These are phyloP conservation scores for Parapristionchus giblindavisi DNA, from an alignment of 2,888 invertebrate species.

Conservation along the genomic window DNA sequence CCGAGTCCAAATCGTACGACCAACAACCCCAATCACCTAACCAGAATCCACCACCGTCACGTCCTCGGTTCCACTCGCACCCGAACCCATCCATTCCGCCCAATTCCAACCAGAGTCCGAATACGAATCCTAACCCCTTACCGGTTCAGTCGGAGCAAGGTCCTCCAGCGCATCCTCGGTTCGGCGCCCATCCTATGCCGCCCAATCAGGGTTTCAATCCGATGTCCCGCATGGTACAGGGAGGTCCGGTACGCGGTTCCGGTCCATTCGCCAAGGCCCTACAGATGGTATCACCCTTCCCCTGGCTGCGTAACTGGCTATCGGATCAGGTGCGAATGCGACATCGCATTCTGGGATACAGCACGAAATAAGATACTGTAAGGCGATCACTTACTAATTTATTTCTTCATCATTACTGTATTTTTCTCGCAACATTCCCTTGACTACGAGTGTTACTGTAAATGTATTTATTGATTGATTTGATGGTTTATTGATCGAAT, in stretches of 20 bases:
- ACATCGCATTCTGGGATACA: slow-evolving; percentile 25
- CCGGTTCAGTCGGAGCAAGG: background rate
- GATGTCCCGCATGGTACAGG: slow-evolving; percentile 9
- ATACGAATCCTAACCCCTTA: too few species aligned
- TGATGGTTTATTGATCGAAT: too few species aligned
- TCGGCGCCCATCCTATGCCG: background rate
- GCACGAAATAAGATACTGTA: too few species aligned
- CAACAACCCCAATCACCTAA: slow-evolving; percentile 3
- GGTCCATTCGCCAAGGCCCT: slow-evolving; percentile 32
- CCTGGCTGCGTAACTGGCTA: slow-evolving; percentile 34
- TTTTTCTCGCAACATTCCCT: too few species aligned
- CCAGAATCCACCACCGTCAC: background rate
- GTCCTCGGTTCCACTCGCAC: slow-evolving; percentile 25
- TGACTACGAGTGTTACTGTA: too few species aligned
- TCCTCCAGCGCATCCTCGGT: background rate
- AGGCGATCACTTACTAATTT: too few species aligned
- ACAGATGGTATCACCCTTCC: slow-evolving; percentile 24
- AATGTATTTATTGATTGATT: too few species aligned
- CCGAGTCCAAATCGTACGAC: too few species aligned
- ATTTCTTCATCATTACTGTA: too few species aligned
- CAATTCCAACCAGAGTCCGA: too few species aligned
- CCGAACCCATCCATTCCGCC: too few species aligned
- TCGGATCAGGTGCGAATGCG: slow-evolving; percentile 22
- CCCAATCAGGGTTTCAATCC: slow-evolving; percentile 17
- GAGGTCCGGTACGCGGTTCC: slow-evolving; percentile 21